Percentiles rank a stretch among this genome's conserved stretches.
Conservation (phyloP, 2,888 invertebrate species). For the Sarcophaga variegata region DNA sequence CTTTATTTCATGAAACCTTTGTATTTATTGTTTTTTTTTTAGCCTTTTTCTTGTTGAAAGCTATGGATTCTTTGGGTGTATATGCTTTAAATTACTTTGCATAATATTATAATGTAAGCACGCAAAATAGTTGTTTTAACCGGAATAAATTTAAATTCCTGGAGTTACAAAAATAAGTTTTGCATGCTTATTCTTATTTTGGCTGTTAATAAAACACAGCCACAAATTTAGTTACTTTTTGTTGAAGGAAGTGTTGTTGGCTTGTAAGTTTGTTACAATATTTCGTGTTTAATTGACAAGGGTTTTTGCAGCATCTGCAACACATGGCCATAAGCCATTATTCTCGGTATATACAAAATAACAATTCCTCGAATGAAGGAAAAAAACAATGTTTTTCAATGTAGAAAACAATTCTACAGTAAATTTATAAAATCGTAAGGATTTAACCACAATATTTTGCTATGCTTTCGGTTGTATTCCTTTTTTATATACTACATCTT, state of each 20-base stretch:
- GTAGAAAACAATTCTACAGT: constrained; percentile 20
- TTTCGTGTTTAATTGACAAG: constrained; percentile 44
- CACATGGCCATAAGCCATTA: background rate
- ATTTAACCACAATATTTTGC: constrained; percentile 12
- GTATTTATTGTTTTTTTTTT: background rate
- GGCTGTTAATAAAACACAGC: background rate
- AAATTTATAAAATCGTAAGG: constrained; percentile 31
- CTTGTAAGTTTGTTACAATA: background rate
- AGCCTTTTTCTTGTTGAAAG: background rate
- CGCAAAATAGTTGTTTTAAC: constrained; percentile 43
- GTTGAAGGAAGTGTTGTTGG: constrained; percentile 43
- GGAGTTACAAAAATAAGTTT: constrained; percentile 2
- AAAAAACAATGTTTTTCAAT: constrained; percentile 3
- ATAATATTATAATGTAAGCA: constrained; percentile 38
- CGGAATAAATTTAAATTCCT: constrained; percentile 32
- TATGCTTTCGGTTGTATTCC: background rate
- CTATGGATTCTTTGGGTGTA: constrained; percentile 10
- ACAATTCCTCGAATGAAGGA: background rate
- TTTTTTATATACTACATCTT: background rate
- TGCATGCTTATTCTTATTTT: no score
- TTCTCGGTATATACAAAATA: no score
- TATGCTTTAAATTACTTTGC: background rate
- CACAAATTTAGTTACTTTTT: constrained; percentile 52
- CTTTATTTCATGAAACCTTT: no score
- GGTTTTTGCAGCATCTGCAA: constrained; percentile 25